Percentiles rank a stretch among this genome's conserved stretches.
Evolutionary conservation across 64 coral and sea anemone genomes (phyloP).

Genomic region (Montipora cactus): DNA sequence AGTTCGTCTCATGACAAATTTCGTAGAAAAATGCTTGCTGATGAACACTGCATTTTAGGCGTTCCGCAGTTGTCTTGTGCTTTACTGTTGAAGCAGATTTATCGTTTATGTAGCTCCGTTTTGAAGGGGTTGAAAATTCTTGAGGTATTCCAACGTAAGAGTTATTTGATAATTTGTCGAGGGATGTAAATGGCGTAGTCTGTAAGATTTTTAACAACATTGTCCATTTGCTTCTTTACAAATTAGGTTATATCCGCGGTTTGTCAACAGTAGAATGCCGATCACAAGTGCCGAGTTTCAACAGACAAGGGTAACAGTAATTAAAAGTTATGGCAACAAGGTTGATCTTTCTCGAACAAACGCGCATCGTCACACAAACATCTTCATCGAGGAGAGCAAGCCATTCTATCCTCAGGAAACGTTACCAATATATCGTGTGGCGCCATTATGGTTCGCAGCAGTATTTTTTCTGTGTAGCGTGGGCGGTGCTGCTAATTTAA

Average conservation of each 20-base stretch:
- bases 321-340: background rate
- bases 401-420: background rate
- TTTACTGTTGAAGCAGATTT: no score
- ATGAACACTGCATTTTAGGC: background rate
- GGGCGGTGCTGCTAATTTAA: background rate
- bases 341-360: background rate
- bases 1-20: background rate
- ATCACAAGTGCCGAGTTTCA: background rate
- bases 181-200: no score
- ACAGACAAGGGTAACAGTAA: background rate
- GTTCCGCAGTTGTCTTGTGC: background rate
- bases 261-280: constrained; percentile 1
- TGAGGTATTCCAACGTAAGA: no score
- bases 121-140: no score
- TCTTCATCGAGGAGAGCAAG: constrained; percentile 27
- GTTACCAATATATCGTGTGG: background rate
- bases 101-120: no score
- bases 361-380: constrained; percentile 11
- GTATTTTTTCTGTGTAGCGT: background rate
- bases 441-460: background rate
- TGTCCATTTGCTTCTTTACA: background rate
- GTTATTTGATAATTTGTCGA: no score
- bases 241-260: background rate
- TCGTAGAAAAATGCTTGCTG: background rate
- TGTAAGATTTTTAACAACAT: background rate